Percentiles rank a stretch among this genome's conserved stretches.
Conservation (phyloP, 2,888 invertebrate genomes). For the Phasia obesa region DNA sequence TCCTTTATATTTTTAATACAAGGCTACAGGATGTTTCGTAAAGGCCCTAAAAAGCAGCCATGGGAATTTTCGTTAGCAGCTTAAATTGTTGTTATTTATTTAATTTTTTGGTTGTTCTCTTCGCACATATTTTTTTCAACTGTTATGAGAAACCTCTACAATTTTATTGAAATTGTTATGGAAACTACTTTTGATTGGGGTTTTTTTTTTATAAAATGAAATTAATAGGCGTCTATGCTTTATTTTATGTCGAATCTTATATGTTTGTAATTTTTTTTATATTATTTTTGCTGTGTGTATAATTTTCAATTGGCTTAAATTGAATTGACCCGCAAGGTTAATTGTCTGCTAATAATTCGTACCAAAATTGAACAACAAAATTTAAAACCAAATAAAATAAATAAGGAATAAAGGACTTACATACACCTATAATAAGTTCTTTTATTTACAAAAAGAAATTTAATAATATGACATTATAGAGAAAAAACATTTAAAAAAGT, state of each 20-base stretch:
- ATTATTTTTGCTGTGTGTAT: neutral
- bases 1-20: slow-evolving; percentile 28
- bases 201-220: neutral
- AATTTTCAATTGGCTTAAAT: slow-evolving; percentile 55
- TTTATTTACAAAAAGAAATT: neutral
- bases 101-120: neutral
- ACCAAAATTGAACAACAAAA: neutral
- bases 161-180: neutral
- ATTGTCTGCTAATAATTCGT: slow-evolving; percentile 30
- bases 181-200: slow-evolving; percentile 9
- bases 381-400: neutral
- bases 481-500: too few relatives aligned
- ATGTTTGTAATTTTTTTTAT: neutral
- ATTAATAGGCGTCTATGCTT: neutral
- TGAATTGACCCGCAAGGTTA: slow-evolving; percentile 51
- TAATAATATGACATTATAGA: too few relatives aligned
- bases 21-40: neutral
- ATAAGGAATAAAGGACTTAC: neutral
- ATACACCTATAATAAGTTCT: too few relatives aligned
- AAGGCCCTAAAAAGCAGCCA: neutral
- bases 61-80: slow-evolving; percentile 1
- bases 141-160: slow-evolving; percentile 25
- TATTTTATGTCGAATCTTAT: neutral
- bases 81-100: neutral
- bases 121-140: neutral